Base-by-base conservation (phyloP, 64 coral and sea anemone genomes). In the Dendronephthya gigantea region DNA sequence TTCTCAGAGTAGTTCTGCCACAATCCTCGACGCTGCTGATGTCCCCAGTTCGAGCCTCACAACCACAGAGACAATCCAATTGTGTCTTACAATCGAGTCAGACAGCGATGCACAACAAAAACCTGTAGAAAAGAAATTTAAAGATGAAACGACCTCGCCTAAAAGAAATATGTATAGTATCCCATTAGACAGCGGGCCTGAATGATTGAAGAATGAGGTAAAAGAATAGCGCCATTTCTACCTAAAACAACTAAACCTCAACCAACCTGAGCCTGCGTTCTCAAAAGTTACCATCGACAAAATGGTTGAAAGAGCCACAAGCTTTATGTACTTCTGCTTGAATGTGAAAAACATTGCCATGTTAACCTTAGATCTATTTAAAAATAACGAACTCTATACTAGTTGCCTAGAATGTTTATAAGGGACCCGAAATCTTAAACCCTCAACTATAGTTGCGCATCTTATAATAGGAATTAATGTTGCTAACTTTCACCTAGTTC, bases 401-500 rank as follows among this genome's bases (percentile, higher is more conserved):
- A 27, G 66, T 19, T 85, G 66, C 32, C 32, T 85, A 59, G 30
- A 30, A 27, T 85, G 19, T 62, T 13, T 85, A 28, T 13, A 85
- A 59, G 84, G 66, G 30, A 35, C 19, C 5, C 84, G 84, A 29
- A 27, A 65, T n/a, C 38, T 85, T 37, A 85, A 59, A 35, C 84
- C 84, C 1, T 85, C 84, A 35, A 85, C 84, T 65, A 23, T 85
- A 65, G 36, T 27, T 48, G 22, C 11, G 28, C 7, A 33, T 22
- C 22, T 85, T 65, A 59, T 12, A n/a, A 51, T 59, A 62, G 31
- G 34, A 23, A 55, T 85, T 5, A 85, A 62, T 39, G 84, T 62
- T 39, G 84, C 66, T 12, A 85, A 85, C 22, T 85, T 47, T 72
- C 74, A 74, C 45, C 35, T 74, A 70, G n/a, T n/a, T n/a, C n/a